These are phyloP conservation scores for Cladopsammia gracilis DNA, from an alignment of 64 coral and sea anemone genomes.

Conservation along the genomic window DNA sequence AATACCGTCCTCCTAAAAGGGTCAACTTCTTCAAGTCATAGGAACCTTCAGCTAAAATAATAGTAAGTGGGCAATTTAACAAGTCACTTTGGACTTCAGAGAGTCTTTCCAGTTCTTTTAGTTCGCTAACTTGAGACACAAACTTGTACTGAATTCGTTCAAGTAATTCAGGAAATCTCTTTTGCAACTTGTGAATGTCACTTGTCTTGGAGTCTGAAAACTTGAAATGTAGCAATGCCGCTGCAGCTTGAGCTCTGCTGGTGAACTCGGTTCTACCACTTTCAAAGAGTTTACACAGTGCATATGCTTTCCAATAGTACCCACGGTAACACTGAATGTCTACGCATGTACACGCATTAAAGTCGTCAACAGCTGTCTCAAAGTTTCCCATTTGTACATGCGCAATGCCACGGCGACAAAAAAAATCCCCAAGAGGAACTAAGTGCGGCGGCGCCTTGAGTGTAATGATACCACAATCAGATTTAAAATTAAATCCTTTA, in stretches of 20 bases:
- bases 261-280: constrained; percentile 17
- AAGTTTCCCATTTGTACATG: background rate
- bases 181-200: background rate
- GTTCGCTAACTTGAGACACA: background rate
- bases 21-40: background rate
- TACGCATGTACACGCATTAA: background rate
- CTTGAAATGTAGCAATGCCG: background rate
- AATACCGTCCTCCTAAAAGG: background rate
- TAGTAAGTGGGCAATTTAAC: background rate
- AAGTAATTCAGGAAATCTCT: background rate
- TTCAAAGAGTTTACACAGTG: constrained; percentile 16
- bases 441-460: background rate
- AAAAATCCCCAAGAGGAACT: background rate
- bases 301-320: constrained; percentile 38
- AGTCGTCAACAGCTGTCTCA: constrained; percentile 29
- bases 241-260: constrained; percentile 30
- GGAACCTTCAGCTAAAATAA: background rate
- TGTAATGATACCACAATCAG: background rate
- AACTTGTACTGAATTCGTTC: background rate
- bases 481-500: background rate
- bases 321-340: background rate
- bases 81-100: background rate
- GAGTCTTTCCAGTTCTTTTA: background rate
- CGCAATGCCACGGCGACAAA: background rate
- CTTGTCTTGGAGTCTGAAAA: background rate